A percentile compares a stretch with the other conserved stretches of the same genome.
Evolutionary conservation across 2,888 invertebrate species (phyloP).

Genomic region (Schrankia costaestrigalis): DNA sequence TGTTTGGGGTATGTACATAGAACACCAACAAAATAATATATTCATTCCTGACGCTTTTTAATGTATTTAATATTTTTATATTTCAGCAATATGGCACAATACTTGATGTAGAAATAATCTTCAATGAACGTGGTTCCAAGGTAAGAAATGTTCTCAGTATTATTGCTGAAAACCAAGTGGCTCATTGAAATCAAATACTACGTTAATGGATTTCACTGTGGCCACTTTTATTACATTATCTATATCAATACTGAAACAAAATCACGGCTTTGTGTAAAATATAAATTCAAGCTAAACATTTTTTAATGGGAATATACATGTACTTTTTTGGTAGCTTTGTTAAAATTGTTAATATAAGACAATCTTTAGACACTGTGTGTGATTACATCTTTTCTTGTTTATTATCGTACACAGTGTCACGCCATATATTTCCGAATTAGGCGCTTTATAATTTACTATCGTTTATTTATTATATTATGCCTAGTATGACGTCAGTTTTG

Average conservation of each 20-base stretch:
- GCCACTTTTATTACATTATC: constrained; percentile 38
- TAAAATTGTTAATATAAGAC: too few relatives aligned
- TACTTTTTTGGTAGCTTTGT: too few relatives aligned
- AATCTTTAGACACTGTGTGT: too few relatives aligned
- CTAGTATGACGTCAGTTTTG: too few relatives aligned
- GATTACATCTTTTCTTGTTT: too few relatives aligned
- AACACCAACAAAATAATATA: constrained; percentile 43
- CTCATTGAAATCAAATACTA: constrained; percentile 60
- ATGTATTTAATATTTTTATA: constrained; percentile 63
- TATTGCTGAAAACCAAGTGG: constrained; percentile 42
- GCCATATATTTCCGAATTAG: too few relatives aligned
- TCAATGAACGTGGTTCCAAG: constrained; percentile 99
- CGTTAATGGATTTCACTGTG: constrained; percentile 52
- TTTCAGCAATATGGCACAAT: constrained; percentile 99
- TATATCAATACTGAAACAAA: constrained; percentile 17
- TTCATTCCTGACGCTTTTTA: constrained; percentile 29
- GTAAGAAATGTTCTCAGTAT: constrained; percentile 83
- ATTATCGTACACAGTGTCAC: too few relatives aligned
- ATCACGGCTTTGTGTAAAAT: constrained; percentile 5
- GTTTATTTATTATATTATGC: too few relatives aligned
- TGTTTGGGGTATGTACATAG: constrained; percentile 95
- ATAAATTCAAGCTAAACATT: too few relatives aligned
- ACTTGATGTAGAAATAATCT: constrained; percentile 99
- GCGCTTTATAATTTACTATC: too few relatives aligned
- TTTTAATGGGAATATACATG: too few relatives aligned